Evolutionary conservation across 2,797 vertebrate genomes (phyloP).

Genomic region (Eurystomus glaucurus): DNA sequence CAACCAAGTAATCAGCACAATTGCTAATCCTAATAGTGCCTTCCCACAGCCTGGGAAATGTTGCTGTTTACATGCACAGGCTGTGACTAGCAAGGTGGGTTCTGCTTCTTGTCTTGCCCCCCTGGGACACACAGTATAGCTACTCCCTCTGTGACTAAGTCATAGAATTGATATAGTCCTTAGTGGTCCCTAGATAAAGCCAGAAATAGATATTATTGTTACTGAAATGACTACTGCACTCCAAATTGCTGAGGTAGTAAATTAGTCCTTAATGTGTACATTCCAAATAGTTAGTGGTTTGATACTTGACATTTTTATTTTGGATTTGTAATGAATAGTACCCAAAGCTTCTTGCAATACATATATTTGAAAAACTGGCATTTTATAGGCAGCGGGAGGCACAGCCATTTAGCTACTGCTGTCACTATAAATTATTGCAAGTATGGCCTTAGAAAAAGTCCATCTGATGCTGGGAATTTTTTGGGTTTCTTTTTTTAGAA

Average conservation of each 20-base stretch:
- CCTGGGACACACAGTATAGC: neutral
- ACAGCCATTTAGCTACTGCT: conserved; percentile 29
- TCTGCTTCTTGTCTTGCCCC: neutral
- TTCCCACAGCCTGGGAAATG: neutral
- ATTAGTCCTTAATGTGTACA: neutral
- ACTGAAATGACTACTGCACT: neutral
- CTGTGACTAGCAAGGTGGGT: neutral
- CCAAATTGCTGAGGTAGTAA: conserved; percentile 26
- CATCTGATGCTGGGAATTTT: conserved; percentile 38
- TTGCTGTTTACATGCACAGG: neutral
- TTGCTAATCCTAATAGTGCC: neutral
- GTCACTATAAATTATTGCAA: conserved; percentile 49
- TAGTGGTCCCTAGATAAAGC: conserved; percentile 11
- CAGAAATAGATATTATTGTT: conserved; percentile 8
- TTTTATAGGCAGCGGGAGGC: neutral
- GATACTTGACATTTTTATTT: neutral
- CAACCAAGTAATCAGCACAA: conserved; percentile 12
- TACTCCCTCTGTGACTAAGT: neutral
- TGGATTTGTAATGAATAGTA: neutral
- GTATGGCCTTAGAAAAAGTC: conserved; percentile 30
- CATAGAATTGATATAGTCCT: neutral
- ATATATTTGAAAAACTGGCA: conserved; percentile 2
- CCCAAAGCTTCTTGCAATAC: neutral
- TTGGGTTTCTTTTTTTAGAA: conserved; percentile 26
- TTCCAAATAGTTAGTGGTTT: conserved; percentile 2